Percentiles rank a stretch among this genome's conserved stretches.
Evolutionary conservation across 1,140 invertebrate species (phyloP).

Genomic region (Riptortus pedestris): DNA sequence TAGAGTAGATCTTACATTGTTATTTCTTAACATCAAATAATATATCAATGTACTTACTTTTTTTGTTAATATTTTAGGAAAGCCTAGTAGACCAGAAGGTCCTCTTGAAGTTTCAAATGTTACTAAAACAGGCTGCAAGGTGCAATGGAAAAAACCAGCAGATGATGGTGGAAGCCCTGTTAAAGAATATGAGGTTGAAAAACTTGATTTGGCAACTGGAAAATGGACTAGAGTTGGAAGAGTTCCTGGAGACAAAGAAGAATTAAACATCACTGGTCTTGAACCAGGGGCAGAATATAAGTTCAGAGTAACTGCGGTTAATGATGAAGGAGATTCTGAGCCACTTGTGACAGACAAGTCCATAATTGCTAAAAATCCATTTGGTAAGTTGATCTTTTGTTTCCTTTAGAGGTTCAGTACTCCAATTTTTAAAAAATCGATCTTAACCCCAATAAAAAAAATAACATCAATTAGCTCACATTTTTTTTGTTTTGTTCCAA

Average conservation of each 20-base stretch:
- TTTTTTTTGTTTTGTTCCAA: no score
- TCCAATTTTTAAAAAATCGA: no score
- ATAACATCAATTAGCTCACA: no score
- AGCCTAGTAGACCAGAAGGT: constrained; percentile 74
- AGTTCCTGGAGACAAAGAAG: constrained; percentile 56
- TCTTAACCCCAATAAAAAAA: neutral
- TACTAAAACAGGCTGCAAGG: constrained; percentile 73
- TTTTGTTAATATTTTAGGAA: no score
- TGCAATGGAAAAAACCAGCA: constrained; percentile 82
- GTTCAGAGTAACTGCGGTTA: constrained; percentile 90
- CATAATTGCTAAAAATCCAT: constrained; percentile 92
- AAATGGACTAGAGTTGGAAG: constrained; percentile 81
- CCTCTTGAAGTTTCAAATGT: constrained; percentile 80
- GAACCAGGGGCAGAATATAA: constrained; percentile 88
- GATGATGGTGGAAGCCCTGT: constrained; percentile 90
- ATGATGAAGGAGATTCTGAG: constrained; percentile 92
- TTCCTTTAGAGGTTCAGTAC: neutral
- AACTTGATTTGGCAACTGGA: constrained; percentile 79
- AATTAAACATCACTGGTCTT: constrained; percentile 81
- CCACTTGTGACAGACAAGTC: constrained; percentile 74
- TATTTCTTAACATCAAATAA: no score
- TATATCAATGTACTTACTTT: no score
- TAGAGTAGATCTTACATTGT: no score
- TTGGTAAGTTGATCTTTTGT: constrained; percentile 50
- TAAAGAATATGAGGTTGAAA: constrained; percentile 89